A percentile compares a stretch with the other conserved stretches of the same genome.
Conservation (phyloP, 2,113 vertebrate species). For the Passer montanus region DNA sequence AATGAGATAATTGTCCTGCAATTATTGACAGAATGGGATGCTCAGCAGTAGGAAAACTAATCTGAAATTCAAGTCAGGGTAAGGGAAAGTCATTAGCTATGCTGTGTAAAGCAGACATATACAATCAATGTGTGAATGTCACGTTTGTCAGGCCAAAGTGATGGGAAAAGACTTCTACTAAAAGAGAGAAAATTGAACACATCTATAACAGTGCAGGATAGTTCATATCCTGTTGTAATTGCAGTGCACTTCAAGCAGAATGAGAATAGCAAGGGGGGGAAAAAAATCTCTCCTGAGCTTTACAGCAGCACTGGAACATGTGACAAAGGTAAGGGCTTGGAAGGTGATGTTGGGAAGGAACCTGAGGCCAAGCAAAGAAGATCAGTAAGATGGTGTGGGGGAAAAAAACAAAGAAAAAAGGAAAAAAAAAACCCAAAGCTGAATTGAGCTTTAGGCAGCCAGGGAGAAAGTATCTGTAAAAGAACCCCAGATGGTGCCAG, state of each 20-base stretch:
- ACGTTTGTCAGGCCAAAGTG: constrained; percentile 62
- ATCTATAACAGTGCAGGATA: constrained; percentile 58
- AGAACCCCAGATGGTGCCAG: constrained; percentile 51
- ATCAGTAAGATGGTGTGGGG: neutral
- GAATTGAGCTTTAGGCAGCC: neutral
- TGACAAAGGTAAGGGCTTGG: constrained; percentile 20
- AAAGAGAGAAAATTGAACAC: constrained; percentile 62
- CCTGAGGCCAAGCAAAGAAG: neutral
- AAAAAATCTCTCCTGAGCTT: neutral
- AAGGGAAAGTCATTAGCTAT: constrained; percentile 59
- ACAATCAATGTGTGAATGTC: constrained; percentile 64
- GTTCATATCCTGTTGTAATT: constrained; percentile 61
- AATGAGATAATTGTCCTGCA: constrained; percentile 50
- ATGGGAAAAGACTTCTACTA: constrained; percentile 61
- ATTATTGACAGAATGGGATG: constrained; percentile 35
- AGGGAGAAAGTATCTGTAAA: constrained; percentile 22
- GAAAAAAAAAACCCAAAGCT: neutral
- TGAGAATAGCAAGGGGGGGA: neutral
- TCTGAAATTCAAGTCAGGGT: constrained; percentile 58
- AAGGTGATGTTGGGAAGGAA: constrained; percentile 14
- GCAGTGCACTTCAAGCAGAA: constrained; percentile 26
- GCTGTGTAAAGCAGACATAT: constrained; percentile 55
- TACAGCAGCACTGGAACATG: neutral
- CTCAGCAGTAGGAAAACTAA: constrained; percentile 32
- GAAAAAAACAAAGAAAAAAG: neutral